Evolutionary conservation across 2,113 vertebrate genomes (phyloP), one percentile per base, ranked within the genome.

Genomic region (Prochilodus magdalenae): DNA sequence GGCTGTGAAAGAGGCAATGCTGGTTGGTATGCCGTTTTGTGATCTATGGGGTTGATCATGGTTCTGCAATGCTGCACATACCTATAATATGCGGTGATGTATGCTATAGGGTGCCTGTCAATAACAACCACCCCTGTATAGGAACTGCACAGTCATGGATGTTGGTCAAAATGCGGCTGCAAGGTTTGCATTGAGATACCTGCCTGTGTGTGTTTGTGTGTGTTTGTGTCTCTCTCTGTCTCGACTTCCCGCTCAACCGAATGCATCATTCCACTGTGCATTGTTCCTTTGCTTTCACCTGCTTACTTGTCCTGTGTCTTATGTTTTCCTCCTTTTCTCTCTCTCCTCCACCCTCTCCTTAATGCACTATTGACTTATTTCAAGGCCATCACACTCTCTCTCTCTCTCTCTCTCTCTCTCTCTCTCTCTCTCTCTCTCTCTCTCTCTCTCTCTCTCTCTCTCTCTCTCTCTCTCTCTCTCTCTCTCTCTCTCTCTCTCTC

Each of bases 251-350:
- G 49, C 59, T 62, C 59, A 51, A 44, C 40, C 40, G 8, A 51
- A 16, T 16, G 15, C 14, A 16, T 51, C 49, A 0, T 6, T 62
- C 22, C 59, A 24, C 75, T 11, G 53, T 67, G 76, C 13, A 70
- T 71, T 79, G 63, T 0, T 66, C 69, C 26, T 60, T 26, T 71
- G 10, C 47, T n/a, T 53, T 79, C 24, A 74, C 33, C 60, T 36
- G 71, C 40, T 60, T 73, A 47, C 30, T 27, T n/a, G n/a, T 78
- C 40, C 40, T 44, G 40, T 44, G 40, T 1, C 11, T 44, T 44
- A 8, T 36, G 3, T 36, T 36, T 7, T 12, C 11, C 47, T n/a
- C 49, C 15, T 1, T 11, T 5, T 51, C 49, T 16, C 47, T 11
- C 51, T 55, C 51, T 55, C 51, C 20, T 16, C 5, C 51, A 20